Evolutionary conservation across 92 coral and sea anemone species (phyloP).

Genomic region (Actinernus sp.): DNA sequence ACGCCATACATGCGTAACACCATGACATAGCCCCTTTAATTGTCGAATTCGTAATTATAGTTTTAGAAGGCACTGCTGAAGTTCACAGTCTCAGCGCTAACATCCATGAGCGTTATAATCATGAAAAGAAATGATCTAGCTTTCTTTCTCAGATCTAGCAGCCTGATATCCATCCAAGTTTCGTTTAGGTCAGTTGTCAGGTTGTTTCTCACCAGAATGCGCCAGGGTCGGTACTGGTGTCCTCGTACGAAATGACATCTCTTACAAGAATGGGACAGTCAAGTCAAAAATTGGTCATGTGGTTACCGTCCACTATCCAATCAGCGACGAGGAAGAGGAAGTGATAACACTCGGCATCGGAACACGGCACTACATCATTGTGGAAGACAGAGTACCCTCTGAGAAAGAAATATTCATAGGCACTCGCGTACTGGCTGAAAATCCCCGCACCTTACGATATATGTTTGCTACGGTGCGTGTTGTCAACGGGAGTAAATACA

Average conservation of each 20-base stretch:
- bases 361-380: constrained; percentile 65
- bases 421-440: constrained; percentile 51
- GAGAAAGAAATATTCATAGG: constrained; percentile 50
- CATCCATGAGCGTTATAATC: too few relatives aligned
- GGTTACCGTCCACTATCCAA: constrained; percentile 54
- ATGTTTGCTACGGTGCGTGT: constrained; percentile 53
- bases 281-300: constrained; percentile 32
- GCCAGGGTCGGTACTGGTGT: constrained; percentile 76
- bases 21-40: too few relatives aligned
- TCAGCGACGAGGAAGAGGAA: constrained; percentile 25
- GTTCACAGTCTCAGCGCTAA: too few relatives aligned
- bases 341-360: constrained; percentile 56
- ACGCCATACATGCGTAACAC: too few relatives aligned
- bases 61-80: too few relatives aligned
- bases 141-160: too few relatives aligned
- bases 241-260: constrained; percentile 47
- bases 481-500: constrained; percentile 18
- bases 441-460: constrained; percentile 22
- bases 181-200: background rate
- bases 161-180: too few relatives aligned
- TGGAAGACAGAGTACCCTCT: constrained; percentile 61
- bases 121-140: too few relatives aligned
- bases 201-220: constrained; percentile 50
- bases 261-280: constrained; percentile 50
- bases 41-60: too few relatives aligned